A percentile compares a stretch with the other conserved stretches of the same genome.
These are phyloP conservation scores for Ispidina picta DNA, from an alignment of 2,797 vertebrate genomes.

Conservation along the genomic window DNA sequence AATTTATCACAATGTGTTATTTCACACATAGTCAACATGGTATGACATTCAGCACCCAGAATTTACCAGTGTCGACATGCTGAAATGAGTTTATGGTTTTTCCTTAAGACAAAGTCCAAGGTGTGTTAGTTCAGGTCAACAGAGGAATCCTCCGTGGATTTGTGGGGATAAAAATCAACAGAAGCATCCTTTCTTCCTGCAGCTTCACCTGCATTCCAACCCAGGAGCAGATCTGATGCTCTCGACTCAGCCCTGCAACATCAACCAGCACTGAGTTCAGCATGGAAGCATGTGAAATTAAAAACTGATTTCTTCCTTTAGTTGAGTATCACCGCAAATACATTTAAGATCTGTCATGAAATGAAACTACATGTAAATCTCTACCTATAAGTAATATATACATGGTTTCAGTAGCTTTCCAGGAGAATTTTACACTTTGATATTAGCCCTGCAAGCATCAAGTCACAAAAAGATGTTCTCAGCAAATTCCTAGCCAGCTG, in stretches of 20 bases:
- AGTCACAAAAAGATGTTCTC: not conserved
- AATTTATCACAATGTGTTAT: conserved; percentile 49
- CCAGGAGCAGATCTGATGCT: not conserved
- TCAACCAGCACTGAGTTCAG: not conserved
- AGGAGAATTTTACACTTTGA: not conserved
- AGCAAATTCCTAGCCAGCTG: not conserved
- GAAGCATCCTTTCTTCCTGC: not conserved
- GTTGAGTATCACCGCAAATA: not conserved
- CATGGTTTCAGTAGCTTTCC: not conserved
- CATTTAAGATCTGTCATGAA: not conserved
- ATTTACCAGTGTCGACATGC: not conserved
- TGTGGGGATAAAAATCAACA: not conserved
- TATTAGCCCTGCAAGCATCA: not conserved
- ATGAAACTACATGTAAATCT: not conserved
- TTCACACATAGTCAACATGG: conserved; percentile 48
- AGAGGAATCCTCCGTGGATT: not conserved
- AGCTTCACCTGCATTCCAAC: rapidly evolving
- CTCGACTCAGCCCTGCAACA: not conserved
- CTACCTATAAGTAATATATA: rapidly evolving
- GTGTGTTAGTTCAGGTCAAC: not conserved
- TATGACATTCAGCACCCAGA: conserved; percentile 40
- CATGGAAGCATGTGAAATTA: not conserved
- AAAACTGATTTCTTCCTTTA: not conserved
- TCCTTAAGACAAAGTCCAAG: not conserved
- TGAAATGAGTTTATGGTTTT: not conserved